phyloP scores from a whole-genome alignment of 2,113 vertebrate species.

The Sprattus sprattus region DNA sequence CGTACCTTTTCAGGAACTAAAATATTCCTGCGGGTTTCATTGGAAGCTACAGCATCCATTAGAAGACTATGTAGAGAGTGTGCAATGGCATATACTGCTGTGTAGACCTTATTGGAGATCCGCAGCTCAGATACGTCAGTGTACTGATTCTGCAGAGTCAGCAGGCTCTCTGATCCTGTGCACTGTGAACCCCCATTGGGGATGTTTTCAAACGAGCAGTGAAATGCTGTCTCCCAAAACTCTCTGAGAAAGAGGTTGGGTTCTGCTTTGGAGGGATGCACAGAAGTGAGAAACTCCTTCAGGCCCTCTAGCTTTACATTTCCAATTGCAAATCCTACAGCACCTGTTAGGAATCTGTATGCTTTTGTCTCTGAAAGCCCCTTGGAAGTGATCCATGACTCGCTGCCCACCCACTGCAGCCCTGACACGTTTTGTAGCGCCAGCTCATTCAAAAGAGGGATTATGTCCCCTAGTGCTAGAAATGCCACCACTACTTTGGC shows the following conservation, averaged over 20 bases:
- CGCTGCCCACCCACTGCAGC: conserved; percentile 47
- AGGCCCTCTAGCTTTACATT: background rate
- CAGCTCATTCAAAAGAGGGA: conserved; percentile 9
- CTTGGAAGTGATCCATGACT: conserved; percentile 47
- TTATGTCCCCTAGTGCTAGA: background rate
- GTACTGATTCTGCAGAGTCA: conserved; percentile 30
- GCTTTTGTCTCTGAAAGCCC: conserved; percentile 28
- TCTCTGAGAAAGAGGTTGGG: conserved; percentile 24
- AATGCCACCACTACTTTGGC: conserved; percentile 5
- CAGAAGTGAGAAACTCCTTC: background rate
- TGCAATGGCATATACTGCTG: conserved; percentile 42
- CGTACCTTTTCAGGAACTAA: conserved; percentile 33
- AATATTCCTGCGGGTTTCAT: background rate
- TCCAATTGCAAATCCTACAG: conserved; percentile 37
- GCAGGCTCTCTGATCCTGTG: conserved; percentile 43
- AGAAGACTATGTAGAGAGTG: conserved; percentile 39
- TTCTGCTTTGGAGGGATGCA: background rate
- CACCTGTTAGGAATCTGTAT: conserved; percentile 43
- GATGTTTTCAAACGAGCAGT: conserved; percentile 39
- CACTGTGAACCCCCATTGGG: conserved; percentile 12
- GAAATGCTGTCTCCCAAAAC: conserved; percentile 55
- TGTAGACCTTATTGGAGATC: conserved; percentile 42
- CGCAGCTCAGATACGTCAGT: conserved; percentile 44
- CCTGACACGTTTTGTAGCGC: conserved; percentile 35
- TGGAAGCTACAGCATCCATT: background rate